Percentiles rank a stretch among this genome's conserved stretches.
Evolutionary conservation across 2,888 invertebrate genomes (phyloP).

Genomic region (Phyto melanocephala): DNA sequence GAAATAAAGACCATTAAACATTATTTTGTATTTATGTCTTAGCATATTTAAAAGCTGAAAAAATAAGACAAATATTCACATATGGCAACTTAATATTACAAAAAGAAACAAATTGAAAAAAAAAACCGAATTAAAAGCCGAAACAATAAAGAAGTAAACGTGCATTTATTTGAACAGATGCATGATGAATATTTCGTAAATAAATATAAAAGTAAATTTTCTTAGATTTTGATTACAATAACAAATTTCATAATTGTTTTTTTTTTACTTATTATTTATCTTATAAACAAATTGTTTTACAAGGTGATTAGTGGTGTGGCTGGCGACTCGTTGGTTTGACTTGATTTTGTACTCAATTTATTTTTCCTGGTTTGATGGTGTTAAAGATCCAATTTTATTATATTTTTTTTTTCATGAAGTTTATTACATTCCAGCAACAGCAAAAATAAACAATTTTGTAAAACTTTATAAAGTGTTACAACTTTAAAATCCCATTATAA

Average conservation of each 20-base stretch:
- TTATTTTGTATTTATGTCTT: too few relatives aligned
- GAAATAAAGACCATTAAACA: too few relatives aligned
- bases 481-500: constrained; percentile 37
- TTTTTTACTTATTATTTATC: neutral
- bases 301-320: constrained; percentile 18
- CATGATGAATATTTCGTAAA: neutral
- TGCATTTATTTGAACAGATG: constrained; percentile 3
- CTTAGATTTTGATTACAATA: neutral
- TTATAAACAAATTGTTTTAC: constrained; percentile 30
- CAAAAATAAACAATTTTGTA: constrained; percentile 12
- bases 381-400: constrained; percentile 20
- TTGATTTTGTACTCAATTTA: neutral
- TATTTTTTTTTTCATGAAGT: neutral
- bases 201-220: neutral
- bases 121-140: too few relatives aligned
- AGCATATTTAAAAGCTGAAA: too few relatives aligned
- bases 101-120: too few relatives aligned
- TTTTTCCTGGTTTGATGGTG: constrained; percentile 35
- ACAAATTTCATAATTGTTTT: constrained; percentile 32
- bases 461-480: constrained; percentile 50
- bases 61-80: too few relatives aligned
- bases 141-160: too few relatives aligned
- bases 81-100: too few relatives aligned
- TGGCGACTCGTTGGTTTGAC: neutral
- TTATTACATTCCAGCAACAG: constrained; percentile 11